These are phyloP conservation scores for Amblyjoppa proteus DNA, from an alignment of 2,888 invertebrate genomes.

Conservation along the genomic window DNA sequence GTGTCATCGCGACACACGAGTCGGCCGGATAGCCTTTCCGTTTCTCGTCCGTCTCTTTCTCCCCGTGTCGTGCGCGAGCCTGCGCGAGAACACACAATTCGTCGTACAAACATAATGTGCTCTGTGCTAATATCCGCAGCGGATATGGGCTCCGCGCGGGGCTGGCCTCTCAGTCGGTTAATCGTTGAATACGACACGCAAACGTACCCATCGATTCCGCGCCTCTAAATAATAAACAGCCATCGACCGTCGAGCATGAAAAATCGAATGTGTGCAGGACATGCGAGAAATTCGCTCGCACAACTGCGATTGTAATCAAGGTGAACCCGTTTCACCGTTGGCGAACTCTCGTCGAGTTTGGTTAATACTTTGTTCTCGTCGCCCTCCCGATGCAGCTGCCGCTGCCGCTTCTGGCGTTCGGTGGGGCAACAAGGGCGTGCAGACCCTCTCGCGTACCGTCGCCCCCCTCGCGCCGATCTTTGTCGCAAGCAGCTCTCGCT, in stretches of 20 bases:
- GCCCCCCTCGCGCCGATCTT: slow-evolving; percentile 10
- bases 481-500: slow-evolving; percentile 30
- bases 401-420: slow-evolving; percentile 9
- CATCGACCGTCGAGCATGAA: slow-evolving; percentile 13
- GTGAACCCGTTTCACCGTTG: slow-evolving; percentile 55
- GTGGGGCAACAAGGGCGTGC: slow-evolving; percentile 13
- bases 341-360: slow-evolving; percentile 13
- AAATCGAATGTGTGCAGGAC: slow-evolving; percentile 8
- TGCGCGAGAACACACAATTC: neutral
- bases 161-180: slow-evolving; percentile 3
- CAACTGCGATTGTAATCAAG: slow-evolving; percentile 23
- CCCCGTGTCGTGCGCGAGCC: neutral
- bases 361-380: slow-evolving; percentile 29
- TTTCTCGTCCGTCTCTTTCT: neutral
- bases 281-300: neutral
- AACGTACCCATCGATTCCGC: slow-evolving; percentile 14
- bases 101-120: slow-evolving; percentile 2
- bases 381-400: slow-evolving; percentile 5
- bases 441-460: neutral
- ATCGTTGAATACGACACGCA: neutral
- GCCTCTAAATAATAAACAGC: slow-evolving; percentile 28
- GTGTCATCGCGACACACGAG: slow-evolving; percentile 25
- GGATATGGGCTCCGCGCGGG: slow-evolving; percentile 23
- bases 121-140: slow-evolving; percentile 34
- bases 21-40: slow-evolving; percentile 8